These are phyloP conservation scores for Chlamydotis undulata DNA, from an alignment of 2,113 vertebrate genomes.

Conservation along the genomic window DNA sequence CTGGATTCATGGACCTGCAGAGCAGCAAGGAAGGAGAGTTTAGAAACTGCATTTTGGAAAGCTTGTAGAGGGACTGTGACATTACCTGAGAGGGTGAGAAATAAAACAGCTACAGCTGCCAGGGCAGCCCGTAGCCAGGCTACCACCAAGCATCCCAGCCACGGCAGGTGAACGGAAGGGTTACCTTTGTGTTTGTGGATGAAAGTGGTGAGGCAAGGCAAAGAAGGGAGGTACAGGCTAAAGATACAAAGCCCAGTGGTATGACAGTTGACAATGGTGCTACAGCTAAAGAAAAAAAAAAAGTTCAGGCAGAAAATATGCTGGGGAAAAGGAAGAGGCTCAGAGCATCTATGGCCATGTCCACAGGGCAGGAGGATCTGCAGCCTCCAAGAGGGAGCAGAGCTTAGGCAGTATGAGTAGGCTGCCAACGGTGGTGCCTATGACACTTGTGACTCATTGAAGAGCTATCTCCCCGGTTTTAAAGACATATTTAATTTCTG, in stretches of 20 bases:
- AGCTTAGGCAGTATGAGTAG: neutral
- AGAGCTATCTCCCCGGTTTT: neutral
- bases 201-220: neutral
- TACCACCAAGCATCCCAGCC: neutral
- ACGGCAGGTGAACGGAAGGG: neutral
- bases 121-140: neutral
- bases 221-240: neutral
- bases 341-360: neutral
- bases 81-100: neutral
- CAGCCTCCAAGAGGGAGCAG: neutral
- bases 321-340: neutral
- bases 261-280: neutral
- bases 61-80: neutral
- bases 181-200: neutral
- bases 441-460: neutral
- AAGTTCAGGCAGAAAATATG: neutral
- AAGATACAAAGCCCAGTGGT: neutral
- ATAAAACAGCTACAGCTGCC: neutral
- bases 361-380: neutral
- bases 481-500: neutral
- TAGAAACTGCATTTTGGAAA: neutral
- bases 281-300: neutral
- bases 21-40: neutral
- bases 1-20: neutral
- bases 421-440: neutral